These are phyloP conservation scores for Meteorus cinctellus DNA, from an alignment of 2,888 invertebrate genomes.

Conservation along the genomic window DNA sequence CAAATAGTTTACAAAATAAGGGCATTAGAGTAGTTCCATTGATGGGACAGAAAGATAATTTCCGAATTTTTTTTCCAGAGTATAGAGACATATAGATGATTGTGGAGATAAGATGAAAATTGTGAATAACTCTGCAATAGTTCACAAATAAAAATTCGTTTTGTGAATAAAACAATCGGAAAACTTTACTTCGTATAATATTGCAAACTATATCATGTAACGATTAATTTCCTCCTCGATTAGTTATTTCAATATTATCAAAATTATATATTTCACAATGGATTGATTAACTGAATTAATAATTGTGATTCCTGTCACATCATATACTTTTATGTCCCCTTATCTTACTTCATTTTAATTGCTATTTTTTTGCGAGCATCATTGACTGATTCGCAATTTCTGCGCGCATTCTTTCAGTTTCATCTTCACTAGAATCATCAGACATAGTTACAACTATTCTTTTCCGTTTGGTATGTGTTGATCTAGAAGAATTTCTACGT, in stretches of 20 bases:
- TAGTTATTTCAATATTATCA: background rate
- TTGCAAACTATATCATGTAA: conserved; percentile 1
- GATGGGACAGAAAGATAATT: no score
- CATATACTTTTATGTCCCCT: background rate
- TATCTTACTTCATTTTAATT: conserved; percentile 5
- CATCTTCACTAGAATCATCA: conserved; percentile 59
- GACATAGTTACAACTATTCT: conserved; percentile 39
- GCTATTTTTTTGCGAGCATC: conserved; percentile 33
- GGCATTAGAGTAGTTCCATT: no score
- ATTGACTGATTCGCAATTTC: conserved; percentile 60
- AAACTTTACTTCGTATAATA: conserved; percentile 10
- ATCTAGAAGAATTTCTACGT: conserved; percentile 38
- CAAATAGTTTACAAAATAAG: no score
- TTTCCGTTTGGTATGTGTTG: conserved; percentile 42
- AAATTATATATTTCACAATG: background rate
- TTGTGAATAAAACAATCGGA: background rate
- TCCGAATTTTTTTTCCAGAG: background rate
- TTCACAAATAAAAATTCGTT: background rate
- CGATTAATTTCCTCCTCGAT: no score
- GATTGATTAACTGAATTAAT: background rate
- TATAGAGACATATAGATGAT: background rate
- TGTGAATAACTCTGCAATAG: background rate
- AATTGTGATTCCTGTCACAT: no score
- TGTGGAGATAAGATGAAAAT: background rate
- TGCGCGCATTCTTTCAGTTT: conserved; percentile 59